Conservation (phyloP, 2,113 vertebrate genomes). For the Myiozetetes cayanensis region DNA sequence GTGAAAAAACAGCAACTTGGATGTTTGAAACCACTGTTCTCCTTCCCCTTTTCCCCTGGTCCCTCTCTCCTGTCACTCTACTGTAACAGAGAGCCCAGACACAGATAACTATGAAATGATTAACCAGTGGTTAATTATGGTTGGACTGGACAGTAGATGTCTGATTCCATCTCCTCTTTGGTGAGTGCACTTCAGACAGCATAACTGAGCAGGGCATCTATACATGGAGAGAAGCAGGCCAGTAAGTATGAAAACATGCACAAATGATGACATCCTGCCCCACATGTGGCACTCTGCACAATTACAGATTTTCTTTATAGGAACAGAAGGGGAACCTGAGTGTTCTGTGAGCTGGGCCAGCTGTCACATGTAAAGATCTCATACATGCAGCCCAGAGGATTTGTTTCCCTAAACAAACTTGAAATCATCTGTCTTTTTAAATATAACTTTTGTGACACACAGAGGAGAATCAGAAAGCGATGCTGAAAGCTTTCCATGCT, state of each 20-base stretch:
- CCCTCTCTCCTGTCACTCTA: not conserved
- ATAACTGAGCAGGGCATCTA: conserved; percentile 53
- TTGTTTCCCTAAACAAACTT: conserved; percentile 51
- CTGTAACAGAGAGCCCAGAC: not conserved
- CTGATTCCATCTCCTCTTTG: conserved; percentile 46
- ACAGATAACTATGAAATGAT: not conserved
- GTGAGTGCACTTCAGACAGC: conserved; percentile 18
- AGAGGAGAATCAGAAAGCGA: conserved; percentile 28
- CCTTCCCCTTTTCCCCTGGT: not conserved
- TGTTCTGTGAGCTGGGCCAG: not conserved
- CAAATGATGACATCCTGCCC: conserved; percentile 9
- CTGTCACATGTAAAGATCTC: not conserved
- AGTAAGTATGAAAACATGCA: conserved; percentile 4
- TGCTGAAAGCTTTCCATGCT: conserved; percentile 48
- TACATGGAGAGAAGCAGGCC: not conserved
- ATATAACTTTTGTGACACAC: conserved; percentile 34
- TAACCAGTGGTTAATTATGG: not conserved
- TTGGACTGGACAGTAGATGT: conserved; percentile 20
- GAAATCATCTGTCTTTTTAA: conserved; percentile 52
- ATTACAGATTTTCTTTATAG: not conserved
- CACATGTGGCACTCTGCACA: not conserved
- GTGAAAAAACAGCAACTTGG: not conserved
- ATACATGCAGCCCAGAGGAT: conserved; percentile 1
- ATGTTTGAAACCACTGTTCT: not conserved
- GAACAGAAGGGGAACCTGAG: not conserved